These are phyloP conservation scores for Cervus canadensis DNA, from an alignment of 2,113 vertebrate species.

Conservation along the genomic window DNA sequence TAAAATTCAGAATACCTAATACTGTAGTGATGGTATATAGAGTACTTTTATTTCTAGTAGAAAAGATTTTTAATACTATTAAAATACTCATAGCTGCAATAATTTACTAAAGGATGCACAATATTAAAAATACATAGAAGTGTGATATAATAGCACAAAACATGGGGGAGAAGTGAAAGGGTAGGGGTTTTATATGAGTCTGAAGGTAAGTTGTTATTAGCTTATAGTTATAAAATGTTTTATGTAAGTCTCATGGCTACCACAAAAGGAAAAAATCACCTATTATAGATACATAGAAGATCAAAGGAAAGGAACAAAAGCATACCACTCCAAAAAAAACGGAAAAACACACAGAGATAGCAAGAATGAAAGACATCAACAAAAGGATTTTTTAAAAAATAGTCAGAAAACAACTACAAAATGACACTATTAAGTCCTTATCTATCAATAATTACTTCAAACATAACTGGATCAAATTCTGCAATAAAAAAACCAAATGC, in stretches of 20 bases:
- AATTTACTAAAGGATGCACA: neutral
- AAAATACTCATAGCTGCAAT: neutral
- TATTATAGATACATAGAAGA: neutral
- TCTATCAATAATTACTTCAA: neutral
- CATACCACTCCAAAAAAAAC: neutral
- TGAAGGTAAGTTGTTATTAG: neutral
- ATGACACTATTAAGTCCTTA: neutral
- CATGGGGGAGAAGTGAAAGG: neutral
- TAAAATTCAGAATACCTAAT: neutral
- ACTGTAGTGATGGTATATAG: neutral
- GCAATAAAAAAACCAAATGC: neutral
- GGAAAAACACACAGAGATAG: neutral
- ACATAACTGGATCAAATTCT: neutral
- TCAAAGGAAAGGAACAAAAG: neutral
- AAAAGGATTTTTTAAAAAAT: neutral
- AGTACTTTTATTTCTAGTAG: neutral
- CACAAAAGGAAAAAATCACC: neutral
- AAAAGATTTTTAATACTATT: neutral
- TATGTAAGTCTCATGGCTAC: neutral
- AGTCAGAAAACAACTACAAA: neutral
- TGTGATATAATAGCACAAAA: neutral
- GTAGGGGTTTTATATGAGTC: neutral
- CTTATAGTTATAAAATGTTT: neutral
- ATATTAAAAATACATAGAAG: neutral
- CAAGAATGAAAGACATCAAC: neutral